Base-by-base conservation (phyloP, 2,888 invertebrate species). In the Napeogenes sylphis region DNA sequence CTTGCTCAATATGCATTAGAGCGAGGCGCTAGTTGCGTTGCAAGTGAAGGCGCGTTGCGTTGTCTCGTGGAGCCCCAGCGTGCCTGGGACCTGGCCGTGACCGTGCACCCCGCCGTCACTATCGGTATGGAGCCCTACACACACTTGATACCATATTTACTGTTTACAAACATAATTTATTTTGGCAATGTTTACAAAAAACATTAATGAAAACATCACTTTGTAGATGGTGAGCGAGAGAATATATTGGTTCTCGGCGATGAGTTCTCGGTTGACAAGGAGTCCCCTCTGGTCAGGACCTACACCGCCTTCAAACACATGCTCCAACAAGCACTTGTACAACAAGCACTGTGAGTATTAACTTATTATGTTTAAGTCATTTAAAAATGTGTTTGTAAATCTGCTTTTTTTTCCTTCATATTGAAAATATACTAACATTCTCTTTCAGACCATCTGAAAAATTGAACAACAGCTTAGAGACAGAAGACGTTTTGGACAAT, bases 311-410 rank as follows among this genome's bases (percentile, higher is more conserved):
- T 75, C 68, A 73, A 71, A 45, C 82, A 84, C 64, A 61, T 90
- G 4, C 70, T 90, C 4, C 71, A 77, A 14, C 61, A 76, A 13
- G 68, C 78, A 0, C 72, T 89, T 0, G 68, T 84, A 60, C n/a
- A n/a, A n/a, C n/a, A n/a, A n/a, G n/a, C n/a, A n/a, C 78, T 79
- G 90, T 89, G 67, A 81, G 88, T 77, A 56, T n/a, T 33, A 35
- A 21, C 38, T 55, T 53, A 33, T 30, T 38, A 58, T 6, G 1
- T 30, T 58, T 45, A 32, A 62, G 47, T 55, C 45, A 21, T 10
- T 33, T 21, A 21, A 21, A 21, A 21, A 21, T 21, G 21, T 21
- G 21, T 21, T 21, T 21, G 21, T 21, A 21, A 21, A 21, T 1
- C 21, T 21, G 21, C 21, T 1, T 21, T 21, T 21, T 21, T 21